A percentile compares a stretch with the other conserved stretches of the same genome.
Evolutionary conservation across 2,888 invertebrate species (phyloP).

Genomic region (Drosophila rellima): DNA sequence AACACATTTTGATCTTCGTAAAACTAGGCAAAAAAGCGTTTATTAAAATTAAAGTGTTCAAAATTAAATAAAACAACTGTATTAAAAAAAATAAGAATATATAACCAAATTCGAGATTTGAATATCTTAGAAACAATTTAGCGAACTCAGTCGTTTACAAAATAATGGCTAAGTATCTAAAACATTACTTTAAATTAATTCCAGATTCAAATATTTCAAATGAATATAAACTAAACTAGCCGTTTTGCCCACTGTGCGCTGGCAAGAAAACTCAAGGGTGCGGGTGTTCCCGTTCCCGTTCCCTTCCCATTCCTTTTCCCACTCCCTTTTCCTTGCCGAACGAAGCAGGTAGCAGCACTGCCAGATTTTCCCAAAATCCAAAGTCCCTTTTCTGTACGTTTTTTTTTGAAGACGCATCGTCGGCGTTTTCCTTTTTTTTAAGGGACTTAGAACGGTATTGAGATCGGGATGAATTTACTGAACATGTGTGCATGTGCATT

Average conservation of each 20-base stretch:
- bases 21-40: too few relatives aligned
- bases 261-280: constrained; percentile 30
- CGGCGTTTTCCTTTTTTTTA: constrained; percentile 74
- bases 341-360: constrained; percentile 8
- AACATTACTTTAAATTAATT: too few relatives aligned
- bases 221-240: neutral
- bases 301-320: constrained; percentile 5
- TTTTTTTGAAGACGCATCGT: constrained; percentile 35
- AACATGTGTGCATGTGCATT: constrained; percentile 49
- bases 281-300: constrained; percentile 28
- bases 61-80: too few relatives aligned
- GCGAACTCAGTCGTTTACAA: too few relatives aligned
- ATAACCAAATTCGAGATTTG: too few relatives aligned
- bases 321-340: constrained; percentile 22
- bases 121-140: too few relatives aligned
- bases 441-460: constrained; percentile 38
- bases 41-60: too few relatives aligned
- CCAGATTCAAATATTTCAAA: neutral
- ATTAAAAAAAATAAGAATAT: too few relatives aligned
- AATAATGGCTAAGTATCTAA: too few relatives aligned
- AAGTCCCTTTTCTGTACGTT: constrained; percentile 15
- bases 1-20: too few relatives aligned
- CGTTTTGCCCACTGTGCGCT: neutral
- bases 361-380: constrained; percentile 11
- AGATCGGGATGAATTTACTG: constrained; percentile 34